These are phyloP conservation scores for Rotaria magnacalcarata DNA, from an alignment of 2,888 invertebrate species.

Conservation along the genomic window DNA sequence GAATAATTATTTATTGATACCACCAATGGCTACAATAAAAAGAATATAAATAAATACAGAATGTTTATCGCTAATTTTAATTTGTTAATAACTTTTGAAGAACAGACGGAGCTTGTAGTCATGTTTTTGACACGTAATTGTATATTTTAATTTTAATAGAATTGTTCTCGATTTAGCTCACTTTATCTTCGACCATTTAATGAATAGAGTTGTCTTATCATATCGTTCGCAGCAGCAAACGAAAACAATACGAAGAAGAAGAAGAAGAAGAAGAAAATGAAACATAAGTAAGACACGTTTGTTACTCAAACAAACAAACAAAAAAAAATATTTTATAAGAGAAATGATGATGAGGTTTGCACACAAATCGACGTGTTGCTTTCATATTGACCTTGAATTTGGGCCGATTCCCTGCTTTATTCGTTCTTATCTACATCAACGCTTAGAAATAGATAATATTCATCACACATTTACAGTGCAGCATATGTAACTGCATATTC, in stretches of 20 bases:
- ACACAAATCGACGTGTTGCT: neutral
- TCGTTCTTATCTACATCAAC: neutral
- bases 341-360: neutral
- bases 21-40: neutral
- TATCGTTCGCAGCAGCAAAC: neutral
- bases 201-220: neutral
- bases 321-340: neutral
- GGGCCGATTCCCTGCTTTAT: neutral
- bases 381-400: neutral
- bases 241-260: neutral
- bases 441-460: neutral
- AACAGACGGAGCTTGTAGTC: neutral
- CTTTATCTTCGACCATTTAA: neutral
- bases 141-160: neutral
- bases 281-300: neutral
- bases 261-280: neutral
- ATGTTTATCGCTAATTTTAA: neutral
- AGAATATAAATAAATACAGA: neutral
- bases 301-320: neutral
- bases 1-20: neutral
- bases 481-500: neutral
- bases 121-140: neutral
- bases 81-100: neutral
- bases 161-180: neutral
- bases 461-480: neutral